These are phyloP conservation scores for Lepeophtheirus nordmannii DNA, from an alignment of 2,888 invertebrate genomes.

Conservation along the genomic window DNA sequence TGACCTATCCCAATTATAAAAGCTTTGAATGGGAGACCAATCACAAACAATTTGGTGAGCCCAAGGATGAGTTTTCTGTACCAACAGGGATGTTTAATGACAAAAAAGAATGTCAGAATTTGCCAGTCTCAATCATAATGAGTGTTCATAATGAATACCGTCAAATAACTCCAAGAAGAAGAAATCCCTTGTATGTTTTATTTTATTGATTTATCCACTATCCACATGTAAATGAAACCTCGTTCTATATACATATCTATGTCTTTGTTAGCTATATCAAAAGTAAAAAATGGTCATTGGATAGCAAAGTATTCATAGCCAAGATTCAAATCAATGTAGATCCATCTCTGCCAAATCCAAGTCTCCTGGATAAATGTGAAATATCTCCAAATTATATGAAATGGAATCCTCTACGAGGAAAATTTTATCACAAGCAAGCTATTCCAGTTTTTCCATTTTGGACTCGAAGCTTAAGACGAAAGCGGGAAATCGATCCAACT, in stretches of 20 bases:
- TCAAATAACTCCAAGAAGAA: slow-evolving; percentile 1
- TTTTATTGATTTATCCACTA: no score
- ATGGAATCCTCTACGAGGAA: slow-evolving; percentile 17
- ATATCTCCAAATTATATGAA: slow-evolving; percentile 15
- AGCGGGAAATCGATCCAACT: not conserved
- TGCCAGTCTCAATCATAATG: slow-evolving; percentile 9
- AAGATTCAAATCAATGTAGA: slow-evolving; percentile 6
- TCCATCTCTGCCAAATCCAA: not conserved
- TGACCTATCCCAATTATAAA: slow-evolving; percentile 21
- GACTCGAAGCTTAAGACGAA: not conserved
- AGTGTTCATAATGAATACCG: slow-evolving; percentile 16
- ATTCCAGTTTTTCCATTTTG: not conserved
- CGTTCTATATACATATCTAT: not conserved
- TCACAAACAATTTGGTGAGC: slow-evolving; percentile 1
- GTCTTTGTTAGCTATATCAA: not conserved
- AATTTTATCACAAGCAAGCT: slow-evolving; percentile 11
- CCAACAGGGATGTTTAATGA: slow-evolving; percentile 23
- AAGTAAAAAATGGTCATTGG: not conserved
- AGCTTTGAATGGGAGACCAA: slow-evolving; percentile 16
- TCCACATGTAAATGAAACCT: no score
- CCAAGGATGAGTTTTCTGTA: slow-evolving; percentile 20
- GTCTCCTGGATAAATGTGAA: slow-evolving; percentile 2
- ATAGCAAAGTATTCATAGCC: slow-evolving; percentile 17
- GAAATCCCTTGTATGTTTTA: slow-evolving; percentile 6
- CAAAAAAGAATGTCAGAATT: slow-evolving; percentile 10